Evolutionary conservation across 2,113 vertebrate genomes (phyloP).

Genomic region (Eleginops maclovinus): DNA sequence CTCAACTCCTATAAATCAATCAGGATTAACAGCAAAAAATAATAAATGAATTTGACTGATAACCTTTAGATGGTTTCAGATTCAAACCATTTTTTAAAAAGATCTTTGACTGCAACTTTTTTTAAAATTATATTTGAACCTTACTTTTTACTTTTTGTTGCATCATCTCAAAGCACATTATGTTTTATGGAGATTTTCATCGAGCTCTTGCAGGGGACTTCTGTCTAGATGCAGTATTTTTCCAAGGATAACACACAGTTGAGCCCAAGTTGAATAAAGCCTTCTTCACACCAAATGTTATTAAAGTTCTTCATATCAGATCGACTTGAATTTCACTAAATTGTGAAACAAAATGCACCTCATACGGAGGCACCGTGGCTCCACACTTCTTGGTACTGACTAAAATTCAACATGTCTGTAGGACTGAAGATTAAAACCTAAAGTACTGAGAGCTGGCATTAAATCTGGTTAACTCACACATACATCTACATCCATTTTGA

Average conservation of each 20-base stretch:
- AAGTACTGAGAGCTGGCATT: too few species aligned
- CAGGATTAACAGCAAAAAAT: not conserved
- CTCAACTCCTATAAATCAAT: not conserved
- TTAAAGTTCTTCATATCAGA: conserved; percentile 47
- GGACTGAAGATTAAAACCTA: not conserved
- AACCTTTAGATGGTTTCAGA: not conserved
- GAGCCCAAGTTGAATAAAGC: conserved; percentile 26
- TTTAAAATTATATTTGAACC: too few species aligned
- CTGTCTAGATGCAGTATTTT: conserved; percentile 41
- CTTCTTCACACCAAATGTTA: conserved; percentile 37
- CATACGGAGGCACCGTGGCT: not conserved
- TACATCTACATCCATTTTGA: too few species aligned
- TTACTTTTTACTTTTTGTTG: not conserved
- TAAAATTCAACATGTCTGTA: not conserved
- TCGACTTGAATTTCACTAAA: not conserved
- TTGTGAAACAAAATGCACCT: conserved; percentile 2
- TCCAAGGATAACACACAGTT: conserved; percentile 45
- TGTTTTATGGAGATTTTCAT: conserved; percentile 23
- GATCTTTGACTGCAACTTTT: not conserved
- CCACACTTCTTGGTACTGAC: not conserved
- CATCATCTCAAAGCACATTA: not conserved
- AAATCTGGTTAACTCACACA: not conserved
- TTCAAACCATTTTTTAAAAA: not conserved
- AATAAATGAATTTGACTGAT: not conserved
- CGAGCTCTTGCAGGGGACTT: conserved; percentile 11